Evolutionary conservation across 1,140 invertebrate genomes (phyloP).

Genomic region (Orchestia grillus): DNA sequence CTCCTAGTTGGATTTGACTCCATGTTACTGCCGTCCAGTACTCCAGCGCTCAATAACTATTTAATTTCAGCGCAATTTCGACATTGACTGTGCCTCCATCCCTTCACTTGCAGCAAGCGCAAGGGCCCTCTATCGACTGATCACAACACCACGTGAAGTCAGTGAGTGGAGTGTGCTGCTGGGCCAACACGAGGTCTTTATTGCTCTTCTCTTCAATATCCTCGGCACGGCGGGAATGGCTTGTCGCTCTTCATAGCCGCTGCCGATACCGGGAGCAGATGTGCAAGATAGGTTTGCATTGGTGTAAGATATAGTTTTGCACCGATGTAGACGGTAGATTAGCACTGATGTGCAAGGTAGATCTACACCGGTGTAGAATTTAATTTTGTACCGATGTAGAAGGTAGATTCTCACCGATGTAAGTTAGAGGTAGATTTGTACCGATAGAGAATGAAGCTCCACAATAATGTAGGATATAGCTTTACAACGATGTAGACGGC

Average conservation of each 20-base stretch:
- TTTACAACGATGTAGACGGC: neutral
- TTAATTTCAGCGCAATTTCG: no score
- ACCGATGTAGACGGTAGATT: neutral
- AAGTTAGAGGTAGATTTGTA: neutral
- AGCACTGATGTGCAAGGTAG: neutral
- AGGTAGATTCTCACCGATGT: neutral
- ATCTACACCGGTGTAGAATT: neutral
- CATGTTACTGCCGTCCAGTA: no score
- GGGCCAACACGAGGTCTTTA: neutral
- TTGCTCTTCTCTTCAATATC: neutral
- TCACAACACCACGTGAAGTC: neutral
- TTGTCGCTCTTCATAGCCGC: neutral
- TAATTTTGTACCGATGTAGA: neutral
- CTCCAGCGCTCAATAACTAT: no score
- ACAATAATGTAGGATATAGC: neutral
- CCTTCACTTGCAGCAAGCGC: neutral
- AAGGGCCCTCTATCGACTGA: neutral
- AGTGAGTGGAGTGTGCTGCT: neutral
- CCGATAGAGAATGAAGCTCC: neutral
- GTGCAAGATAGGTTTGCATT: neutral
- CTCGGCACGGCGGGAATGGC: neutral
- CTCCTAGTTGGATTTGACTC: no score
- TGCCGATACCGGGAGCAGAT: neutral
- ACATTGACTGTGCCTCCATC: no score
- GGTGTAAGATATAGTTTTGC: neutral